Evolutionary conservation across 2,113 vertebrate genomes (phyloP).

Genomic region (Mastomys natalensis): DNA sequence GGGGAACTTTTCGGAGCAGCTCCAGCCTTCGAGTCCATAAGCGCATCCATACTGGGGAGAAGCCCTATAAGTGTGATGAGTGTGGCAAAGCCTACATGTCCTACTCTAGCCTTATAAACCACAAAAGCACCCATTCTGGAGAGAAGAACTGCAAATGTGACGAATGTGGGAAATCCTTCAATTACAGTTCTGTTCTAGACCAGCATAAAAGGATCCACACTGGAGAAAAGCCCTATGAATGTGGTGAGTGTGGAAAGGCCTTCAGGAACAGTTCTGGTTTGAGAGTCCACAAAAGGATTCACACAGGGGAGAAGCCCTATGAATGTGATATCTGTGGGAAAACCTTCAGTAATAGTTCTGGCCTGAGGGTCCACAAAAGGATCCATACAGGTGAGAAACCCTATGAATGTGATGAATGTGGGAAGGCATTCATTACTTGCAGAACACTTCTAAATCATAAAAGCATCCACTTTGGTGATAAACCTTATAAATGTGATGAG

Average conservation of each 20-base stretch:
- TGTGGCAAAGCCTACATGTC: conserved; percentile 86
- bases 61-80: conserved; percentile 81
- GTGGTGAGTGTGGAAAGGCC: conserved; percentile 82
- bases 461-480: conserved; percentile 88
- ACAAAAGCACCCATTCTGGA: conserved; percentile 83
- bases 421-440: conserved; percentile 83
- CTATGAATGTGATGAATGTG: conserved; percentile 83
- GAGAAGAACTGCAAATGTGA: conserved; percentile 84
- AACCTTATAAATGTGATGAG: conserved; percentile 84
- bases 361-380: conserved; percentile 82
- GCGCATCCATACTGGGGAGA: conserved; percentile 81
- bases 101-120: conserved; percentile 83
- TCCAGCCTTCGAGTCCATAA: conserved; percentile 80
- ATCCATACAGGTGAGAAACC: conserved; percentile 84
- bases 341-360: conserved; percentile 83
- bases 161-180: conserved; percentile 84
- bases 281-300: conserved; percentile 82
- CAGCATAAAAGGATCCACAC: conserved; percentile 84
- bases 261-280: conserved; percentile 83
- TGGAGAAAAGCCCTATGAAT: conserved; percentile 82
- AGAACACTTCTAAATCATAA: conserved; percentile 85
- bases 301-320: conserved; percentile 83
- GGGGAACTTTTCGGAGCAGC: conserved; percentile 80
- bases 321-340: conserved; percentile 84
- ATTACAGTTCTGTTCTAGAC: conserved; percentile 82